Conservation (phyloP, 2,113 vertebrate genomes). For the Ophthalmolycus amberensis region DNA sequence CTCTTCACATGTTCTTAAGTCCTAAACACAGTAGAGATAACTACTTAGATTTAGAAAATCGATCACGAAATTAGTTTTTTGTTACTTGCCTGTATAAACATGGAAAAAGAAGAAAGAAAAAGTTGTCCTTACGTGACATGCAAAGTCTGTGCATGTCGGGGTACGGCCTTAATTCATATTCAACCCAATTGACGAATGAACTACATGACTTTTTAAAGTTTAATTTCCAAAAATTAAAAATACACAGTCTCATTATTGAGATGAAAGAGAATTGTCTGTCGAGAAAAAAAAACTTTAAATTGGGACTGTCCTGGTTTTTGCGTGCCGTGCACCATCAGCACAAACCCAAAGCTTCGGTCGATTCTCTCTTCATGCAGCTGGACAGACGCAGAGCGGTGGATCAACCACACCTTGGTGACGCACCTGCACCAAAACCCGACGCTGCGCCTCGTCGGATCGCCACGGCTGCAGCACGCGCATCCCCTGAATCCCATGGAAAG, state of each 20-base stretch:
- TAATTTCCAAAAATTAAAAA: not conserved
- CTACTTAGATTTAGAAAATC: too few relatives aligned
- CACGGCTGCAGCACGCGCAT: constrained; percentile 66
- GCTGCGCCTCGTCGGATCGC: constrained; percentile 73
- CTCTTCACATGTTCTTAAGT: too few relatives aligned
- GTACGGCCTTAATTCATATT: not conserved
- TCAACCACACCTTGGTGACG: constrained; percentile 71
- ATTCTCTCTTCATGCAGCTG: constrained; percentile 66
- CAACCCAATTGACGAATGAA: not conserved
- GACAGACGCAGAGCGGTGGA: constrained; percentile 79
- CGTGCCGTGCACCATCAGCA: not conserved
- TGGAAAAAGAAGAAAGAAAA: not conserved
- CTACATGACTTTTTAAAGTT: not conserved
- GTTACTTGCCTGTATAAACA: not conserved
- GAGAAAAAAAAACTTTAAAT: not conserved
- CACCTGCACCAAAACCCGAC: constrained; percentile 78
- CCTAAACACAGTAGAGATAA: too few relatives aligned
- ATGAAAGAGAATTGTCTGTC: not conserved
- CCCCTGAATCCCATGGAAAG: not conserved
- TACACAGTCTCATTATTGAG: not conserved
- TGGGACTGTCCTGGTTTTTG: not conserved
- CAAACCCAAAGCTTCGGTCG: not conserved
- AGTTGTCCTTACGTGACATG: not conserved
- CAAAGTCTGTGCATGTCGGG: not conserved
- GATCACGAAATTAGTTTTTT: too few relatives aligned